A percentile compares a stretch with the other conserved stretches of the same genome.
These are phyloP conservation scores for Drosophila melanica DNA, from an alignment of 1,140 invertebrate species.

Conservation along the genomic window DNA sequence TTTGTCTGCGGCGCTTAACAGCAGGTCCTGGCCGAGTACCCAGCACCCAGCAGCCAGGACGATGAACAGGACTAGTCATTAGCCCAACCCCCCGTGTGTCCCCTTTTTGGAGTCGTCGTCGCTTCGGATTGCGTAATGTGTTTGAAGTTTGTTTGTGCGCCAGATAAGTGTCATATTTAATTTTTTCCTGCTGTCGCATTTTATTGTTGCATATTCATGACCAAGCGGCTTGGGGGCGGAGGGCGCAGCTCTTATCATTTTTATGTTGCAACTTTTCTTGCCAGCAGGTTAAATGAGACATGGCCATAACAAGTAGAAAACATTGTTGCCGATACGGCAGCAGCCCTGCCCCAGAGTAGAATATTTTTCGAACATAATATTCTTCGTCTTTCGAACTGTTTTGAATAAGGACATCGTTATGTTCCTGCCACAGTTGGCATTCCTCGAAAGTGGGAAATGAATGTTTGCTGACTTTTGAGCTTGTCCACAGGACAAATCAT, in stretches of 20 bases:
- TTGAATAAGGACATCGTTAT: too few relatives aligned
- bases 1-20: constrained; percentile 52
- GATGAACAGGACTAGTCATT: constrained; percentile 10
- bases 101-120: too few relatives aligned
- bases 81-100: constrained; percentile 1
- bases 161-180: constrained; percentile 77
- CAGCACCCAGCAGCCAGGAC: neutral
- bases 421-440: too few relatives aligned
- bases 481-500: too few relatives aligned
- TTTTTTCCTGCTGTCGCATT: constrained; percentile 58
- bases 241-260: constrained; percentile 61
- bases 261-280: constrained; percentile 67
- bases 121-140: constrained; percentile 41
- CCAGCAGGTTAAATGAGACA: constrained; percentile 32
- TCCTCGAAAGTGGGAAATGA: too few relatives aligned
- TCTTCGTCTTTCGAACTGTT: too few relatives aligned
- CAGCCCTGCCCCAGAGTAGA: neutral
- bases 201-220: constrained; percentile 77
- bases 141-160: constrained; percentile 63
- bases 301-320: constrained; percentile 6
- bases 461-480: too few relatives aligned
- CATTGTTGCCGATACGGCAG: constrained; percentile 8
- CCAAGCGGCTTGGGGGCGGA: too few relatives aligned
- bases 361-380: too few relatives aligned
- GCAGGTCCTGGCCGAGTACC: neutral